A percentile compares a stretch with the other conserved stretches of the same genome.
Evolutionary conservation across 2,888 invertebrate species (phyloP).

Genomic region (Volucella zonaria): DNA sequence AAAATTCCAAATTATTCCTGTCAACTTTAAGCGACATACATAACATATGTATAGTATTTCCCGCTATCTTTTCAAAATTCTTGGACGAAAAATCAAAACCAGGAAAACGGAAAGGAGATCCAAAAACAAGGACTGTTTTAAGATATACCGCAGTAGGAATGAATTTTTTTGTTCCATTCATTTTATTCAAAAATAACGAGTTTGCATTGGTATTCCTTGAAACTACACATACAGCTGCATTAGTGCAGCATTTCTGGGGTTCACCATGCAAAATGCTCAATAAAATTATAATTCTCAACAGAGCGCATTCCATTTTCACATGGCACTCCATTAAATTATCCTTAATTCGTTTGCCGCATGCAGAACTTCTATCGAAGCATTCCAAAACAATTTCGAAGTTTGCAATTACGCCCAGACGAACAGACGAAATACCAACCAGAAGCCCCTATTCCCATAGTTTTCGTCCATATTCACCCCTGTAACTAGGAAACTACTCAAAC

Average conservation of each 20-base stretch:
- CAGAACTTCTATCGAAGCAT: conserved; percentile 48
- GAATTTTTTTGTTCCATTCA: too few relatives aligned
- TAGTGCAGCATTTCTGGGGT: neutral
- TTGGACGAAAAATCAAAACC: too few relatives aligned
- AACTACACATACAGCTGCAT: neutral
- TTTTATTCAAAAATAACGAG: too few relatives aligned
- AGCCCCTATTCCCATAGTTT: conserved; percentile 9
- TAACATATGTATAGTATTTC: too few relatives aligned
- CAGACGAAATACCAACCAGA: conserved; percentile 2
- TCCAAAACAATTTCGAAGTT: conserved; percentile 57
- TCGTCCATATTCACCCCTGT: neutral
- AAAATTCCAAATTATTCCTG: too few relatives aligned
- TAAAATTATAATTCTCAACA: conserved; percentile 63
- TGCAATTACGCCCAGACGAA: conserved; percentile 59
- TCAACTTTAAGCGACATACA: too few relatives aligned
- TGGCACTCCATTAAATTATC: conserved; percentile 64
- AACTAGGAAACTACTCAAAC: conserved; percentile 26
- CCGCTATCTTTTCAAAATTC: too few relatives aligned
- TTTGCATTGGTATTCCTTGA: too few relatives aligned
- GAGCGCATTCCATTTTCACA: conserved; percentile 31
- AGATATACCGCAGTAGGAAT: too few relatives aligned
- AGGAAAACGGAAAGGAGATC: too few relatives aligned
- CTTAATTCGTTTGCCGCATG: conserved; percentile 72
- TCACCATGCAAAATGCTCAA: conserved; percentile 21
- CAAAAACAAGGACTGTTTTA: too few relatives aligned